Evolutionary conservation across 2,113 vertebrate species (phyloP).

Genomic region (Zootoca vivipara): DNA sequence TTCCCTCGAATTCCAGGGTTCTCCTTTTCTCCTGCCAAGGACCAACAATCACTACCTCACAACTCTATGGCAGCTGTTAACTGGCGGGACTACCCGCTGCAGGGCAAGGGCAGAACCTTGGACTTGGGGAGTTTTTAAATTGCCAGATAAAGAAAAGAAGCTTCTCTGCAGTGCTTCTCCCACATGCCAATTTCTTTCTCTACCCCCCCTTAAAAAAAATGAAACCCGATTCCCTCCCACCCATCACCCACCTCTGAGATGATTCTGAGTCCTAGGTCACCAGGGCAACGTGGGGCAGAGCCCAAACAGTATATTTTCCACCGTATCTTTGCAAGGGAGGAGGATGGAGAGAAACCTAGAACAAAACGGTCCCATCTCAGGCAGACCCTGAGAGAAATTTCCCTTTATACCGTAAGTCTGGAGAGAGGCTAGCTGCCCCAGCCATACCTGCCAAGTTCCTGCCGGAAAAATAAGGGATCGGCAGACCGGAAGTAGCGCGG

Average conservation of each 20-base stretch:
- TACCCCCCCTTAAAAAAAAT: background rate
- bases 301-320: background rate
- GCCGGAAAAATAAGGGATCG: too few relatives aligned
- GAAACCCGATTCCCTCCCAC: background rate
- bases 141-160: too few relatives aligned
- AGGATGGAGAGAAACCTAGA: too few relatives aligned
- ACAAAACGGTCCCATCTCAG: too few relatives aligned
- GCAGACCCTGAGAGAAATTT: background rate
- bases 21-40: background rate
- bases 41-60: constrained; percentile 29
- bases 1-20: background rate
- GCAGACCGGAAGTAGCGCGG: too few relatives aligned
- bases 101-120: background rate
- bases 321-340: too few relatives aligned
- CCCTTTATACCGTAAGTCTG: background rate
- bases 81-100: background rate
- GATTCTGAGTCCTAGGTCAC: background rate
- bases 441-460: too few relatives aligned
- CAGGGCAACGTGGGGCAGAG: background rate
- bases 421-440: background rate
- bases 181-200: background rate
- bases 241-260: background rate
- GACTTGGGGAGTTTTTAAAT: background rate
- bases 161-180: background rate
- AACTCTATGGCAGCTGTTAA: constrained; percentile 23